Percentiles rank a stretch among this genome's conserved stretches.
Evolutionary conservation across 2,113 vertebrate species (phyloP).

Genomic region (Bolborhynchus lineola): DNA sequence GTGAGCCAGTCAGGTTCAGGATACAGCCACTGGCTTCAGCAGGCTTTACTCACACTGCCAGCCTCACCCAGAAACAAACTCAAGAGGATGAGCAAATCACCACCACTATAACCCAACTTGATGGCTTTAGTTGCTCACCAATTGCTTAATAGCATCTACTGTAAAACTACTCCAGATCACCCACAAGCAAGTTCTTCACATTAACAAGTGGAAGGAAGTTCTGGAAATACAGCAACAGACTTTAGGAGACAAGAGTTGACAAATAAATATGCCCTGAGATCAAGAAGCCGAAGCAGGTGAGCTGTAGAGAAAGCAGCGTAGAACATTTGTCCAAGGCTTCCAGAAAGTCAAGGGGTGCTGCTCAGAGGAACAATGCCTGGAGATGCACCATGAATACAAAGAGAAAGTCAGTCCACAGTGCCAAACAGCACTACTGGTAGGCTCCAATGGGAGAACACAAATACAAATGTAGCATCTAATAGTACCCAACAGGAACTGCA

Average conservation of each 20-base stretch:
- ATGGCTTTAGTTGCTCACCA: not conserved
- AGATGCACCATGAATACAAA: not conserved
- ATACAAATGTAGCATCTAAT: not conserved
- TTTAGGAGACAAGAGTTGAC: not conserved
- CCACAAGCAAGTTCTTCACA: not conserved
- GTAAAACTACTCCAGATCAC: not conserved
- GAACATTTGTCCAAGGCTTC: not conserved
- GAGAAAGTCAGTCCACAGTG: not conserved
- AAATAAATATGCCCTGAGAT: not conserved
- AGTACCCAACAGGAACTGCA: not conserved
- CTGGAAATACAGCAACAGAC: not conserved
- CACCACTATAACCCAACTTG: not conserved
- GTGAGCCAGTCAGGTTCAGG: not conserved
- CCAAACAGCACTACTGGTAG: not conserved
- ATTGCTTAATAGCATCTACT: not conserved
- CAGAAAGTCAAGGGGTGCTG: fast-evolving
- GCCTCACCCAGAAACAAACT: not conserved
- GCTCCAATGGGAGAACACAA: fast-evolving
- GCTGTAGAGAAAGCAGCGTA: not conserved
- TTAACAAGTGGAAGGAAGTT: not conserved
- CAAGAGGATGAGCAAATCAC: not conserved
- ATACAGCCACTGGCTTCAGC: not conserved
- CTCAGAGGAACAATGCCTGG: not conserved
- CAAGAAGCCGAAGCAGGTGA: not conserved
- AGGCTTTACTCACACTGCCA: not conserved